Conservation (phyloP, 2,797 vertebrate species). For the Pogoniulus pusillus region DNA sequence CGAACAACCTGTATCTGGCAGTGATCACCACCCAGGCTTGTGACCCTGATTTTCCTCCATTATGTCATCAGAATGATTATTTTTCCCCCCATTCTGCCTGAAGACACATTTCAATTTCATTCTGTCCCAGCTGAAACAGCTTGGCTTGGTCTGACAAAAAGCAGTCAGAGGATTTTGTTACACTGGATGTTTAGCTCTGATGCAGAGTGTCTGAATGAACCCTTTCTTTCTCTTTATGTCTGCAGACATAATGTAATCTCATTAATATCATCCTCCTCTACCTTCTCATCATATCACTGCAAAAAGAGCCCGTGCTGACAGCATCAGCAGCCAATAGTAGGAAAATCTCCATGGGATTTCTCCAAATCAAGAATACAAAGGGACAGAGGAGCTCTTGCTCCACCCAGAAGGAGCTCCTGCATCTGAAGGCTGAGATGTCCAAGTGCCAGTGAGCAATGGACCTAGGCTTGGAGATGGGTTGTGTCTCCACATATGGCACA, state of each 20-base stretch:
- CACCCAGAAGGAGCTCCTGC: background rate
- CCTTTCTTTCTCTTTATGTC: background rate
- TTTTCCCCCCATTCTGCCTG: conserved; percentile 10
- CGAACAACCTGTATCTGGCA: background rate
- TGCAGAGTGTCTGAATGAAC: background rate
- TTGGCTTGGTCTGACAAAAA: background rate
- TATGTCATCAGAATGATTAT: conserved; percentile 1
- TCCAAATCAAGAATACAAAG: background rate
- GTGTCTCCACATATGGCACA: accelerated
- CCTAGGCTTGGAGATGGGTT: background rate
- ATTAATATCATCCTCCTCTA: background rate
- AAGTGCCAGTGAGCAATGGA: accelerated
- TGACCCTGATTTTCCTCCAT: conserved; percentile 24
- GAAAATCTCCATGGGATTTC: background rate
- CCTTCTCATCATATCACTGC: background rate
- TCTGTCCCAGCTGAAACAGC: background rate
- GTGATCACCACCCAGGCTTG: background rate
- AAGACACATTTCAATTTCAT: conserved; percentile 19
- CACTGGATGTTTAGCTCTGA: background rate
- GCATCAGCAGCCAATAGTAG: background rate
- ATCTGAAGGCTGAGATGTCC: background rate
- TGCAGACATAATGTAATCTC: background rate
- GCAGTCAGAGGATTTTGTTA: background rate
- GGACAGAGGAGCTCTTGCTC: background rate
- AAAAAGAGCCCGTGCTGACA: background rate